These are phyloP conservation scores for Sclerodermus sp. DNA, from an alignment of 2,888 invertebrate genomes.

Conservation along the genomic window DNA sequence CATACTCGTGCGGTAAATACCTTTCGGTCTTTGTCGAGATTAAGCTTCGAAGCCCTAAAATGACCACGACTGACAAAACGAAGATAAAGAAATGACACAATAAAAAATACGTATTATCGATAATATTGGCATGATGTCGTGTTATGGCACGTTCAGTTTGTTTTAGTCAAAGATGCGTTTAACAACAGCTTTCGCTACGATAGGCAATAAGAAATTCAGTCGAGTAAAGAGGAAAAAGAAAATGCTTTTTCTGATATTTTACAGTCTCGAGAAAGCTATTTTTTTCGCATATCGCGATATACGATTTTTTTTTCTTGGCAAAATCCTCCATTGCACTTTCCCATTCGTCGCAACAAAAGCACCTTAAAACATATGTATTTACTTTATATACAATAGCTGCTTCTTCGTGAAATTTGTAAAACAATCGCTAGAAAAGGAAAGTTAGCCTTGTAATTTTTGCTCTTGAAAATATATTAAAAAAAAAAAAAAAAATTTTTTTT, in stretches of 20 bases:
- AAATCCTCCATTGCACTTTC: slow-evolving; percentile 55
- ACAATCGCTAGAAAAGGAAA: slow-evolving; percentile 2
- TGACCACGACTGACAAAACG: slow-evolving; percentile 36
- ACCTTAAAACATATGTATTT: slow-evolving; percentile 50
- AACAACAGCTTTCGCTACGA: slow-evolving; percentile 24
- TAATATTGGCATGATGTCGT: slow-evolving; percentile 57
- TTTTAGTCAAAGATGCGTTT: slow-evolving; percentile 44
- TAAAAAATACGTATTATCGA: slow-evolving; percentile 51
- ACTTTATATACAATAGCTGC: slow-evolving; percentile 47
- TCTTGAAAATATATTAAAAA: background rate
- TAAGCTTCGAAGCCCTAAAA: background rate
- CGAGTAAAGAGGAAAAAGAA: slow-evolving; percentile 10
- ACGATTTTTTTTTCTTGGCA: slow-evolving; percentile 22
- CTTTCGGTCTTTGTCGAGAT: slow-evolving; percentile 1
- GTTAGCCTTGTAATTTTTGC: too few relatives aligned
- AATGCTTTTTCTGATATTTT: slow-evolving; percentile 4
- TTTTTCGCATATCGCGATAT: background rate
- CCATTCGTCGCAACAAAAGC: slow-evolving; percentile 52
- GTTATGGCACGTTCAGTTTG: slow-evolving; percentile 56
- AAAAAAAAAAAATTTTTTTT: background rate
- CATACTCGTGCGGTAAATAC: background rate
- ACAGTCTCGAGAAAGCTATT: background rate
- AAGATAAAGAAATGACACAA: slow-evolving; percentile 42
- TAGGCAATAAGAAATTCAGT: slow-evolving; percentile 20
- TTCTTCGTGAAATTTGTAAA: slow-evolving; percentile 31